Evolutionary conservation across 2,113 vertebrate genomes (phyloP).

Genomic region (Todiramphus chloris): DNA sequence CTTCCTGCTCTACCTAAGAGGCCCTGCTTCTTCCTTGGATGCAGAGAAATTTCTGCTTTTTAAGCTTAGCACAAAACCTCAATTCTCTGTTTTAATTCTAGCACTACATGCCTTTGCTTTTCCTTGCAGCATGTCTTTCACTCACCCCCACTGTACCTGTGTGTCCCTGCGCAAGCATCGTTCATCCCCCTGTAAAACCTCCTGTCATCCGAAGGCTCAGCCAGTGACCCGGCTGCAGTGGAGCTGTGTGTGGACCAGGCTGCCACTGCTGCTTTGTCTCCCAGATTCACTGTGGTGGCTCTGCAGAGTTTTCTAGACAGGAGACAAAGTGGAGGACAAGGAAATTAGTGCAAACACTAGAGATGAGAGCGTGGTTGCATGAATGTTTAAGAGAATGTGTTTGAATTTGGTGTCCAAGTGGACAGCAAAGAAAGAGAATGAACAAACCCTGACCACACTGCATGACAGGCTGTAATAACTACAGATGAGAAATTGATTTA

Average conservation of each 20-base stretch:
- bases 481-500: constrained; percentile 10
- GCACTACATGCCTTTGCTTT: background rate
- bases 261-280: background rate
- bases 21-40: background rate
- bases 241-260: fast-evolving
- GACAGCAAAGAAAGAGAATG: background rate
- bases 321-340: background rate
- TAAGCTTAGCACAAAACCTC: background rate
- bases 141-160: fast-evolving
- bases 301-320: background rate
- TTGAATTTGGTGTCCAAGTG: background rate
- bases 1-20: background rate
- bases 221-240: fast-evolving
- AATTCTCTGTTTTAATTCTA: background rate
- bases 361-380: fast-evolving
- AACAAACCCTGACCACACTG: background rate
- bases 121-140: background rate
- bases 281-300: background rate
- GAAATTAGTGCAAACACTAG: background rate
- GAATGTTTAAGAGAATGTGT: background rate
- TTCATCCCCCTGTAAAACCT: background rate
- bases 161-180: fast-evolving
- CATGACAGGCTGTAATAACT: constrained; percentile 28
- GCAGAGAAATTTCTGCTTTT: background rate
- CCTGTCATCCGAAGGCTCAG: fast-evolving